Evolutionary conservation across 2,888 invertebrate species (phyloP), one percentile per base, ranked within the genome.

Genomic region (Mimumesa dahlbomi): DNA sequence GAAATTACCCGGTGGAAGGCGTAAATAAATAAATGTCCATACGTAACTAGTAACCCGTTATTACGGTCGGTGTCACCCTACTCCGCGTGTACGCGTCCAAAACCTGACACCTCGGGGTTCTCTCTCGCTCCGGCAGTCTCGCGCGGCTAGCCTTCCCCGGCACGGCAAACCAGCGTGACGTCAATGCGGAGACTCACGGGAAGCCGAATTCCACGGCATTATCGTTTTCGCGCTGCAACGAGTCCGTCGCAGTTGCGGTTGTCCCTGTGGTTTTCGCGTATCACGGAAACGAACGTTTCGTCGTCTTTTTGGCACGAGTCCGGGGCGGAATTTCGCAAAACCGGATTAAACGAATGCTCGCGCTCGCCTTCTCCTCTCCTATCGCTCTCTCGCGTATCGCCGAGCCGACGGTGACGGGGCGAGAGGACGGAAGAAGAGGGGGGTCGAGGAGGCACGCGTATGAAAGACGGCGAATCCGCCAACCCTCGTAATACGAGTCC

Each of bases 21-120:
- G 82, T 80, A 84, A 87, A 87, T 86, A 86, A 86, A 86, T 86
- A 83, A 87, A 86, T 82, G 75, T 75, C 77, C 74, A 70, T 73
- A 71, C 68, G 83, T 81, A 83, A 84, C 74, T 48, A 76, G 83
- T 85, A 86, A 87, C 87, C 84, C 76, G 82, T 86, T 82, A 87
- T 87, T 87, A 87, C 70, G 67, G 68, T 56, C 67, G 74, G 76
- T 82, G 85, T 84, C 85, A 84, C 78, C 80, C 80, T 70, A 65
- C 62, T 49, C 73, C 64, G 68, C 46, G 64, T 53, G 48, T 50
- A 48, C 67, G 63, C 67, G 63, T 56, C 67, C 72, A 69, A 53
- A 72, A 73, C 61, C 34, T 43, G 64, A 75, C 75, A 68, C 75
- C 63, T 58, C 21, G 53, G 16, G 40, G 40, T 36, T 42, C 49